Conservation (phyloP, 2,888 invertebrate genomes). For the Nomada fucata region DNA sequence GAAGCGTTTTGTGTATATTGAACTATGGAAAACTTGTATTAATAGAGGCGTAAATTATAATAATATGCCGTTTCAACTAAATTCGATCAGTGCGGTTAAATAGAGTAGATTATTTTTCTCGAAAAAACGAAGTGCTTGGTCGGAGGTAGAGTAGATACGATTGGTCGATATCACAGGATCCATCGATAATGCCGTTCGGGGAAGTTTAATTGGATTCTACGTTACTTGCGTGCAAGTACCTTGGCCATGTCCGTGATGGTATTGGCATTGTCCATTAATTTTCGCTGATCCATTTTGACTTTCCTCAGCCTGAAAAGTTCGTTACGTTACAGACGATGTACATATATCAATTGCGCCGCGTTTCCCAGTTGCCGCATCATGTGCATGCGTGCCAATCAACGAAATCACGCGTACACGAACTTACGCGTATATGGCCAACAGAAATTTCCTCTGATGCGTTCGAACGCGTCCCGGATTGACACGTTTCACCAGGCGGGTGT, state of each 20-base stretch:
- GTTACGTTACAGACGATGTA: not conserved
- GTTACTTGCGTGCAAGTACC: slow-evolving; percentile 85
- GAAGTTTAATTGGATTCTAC: slow-evolving; percentile 45
- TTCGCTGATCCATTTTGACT: slow-evolving; percentile 99
- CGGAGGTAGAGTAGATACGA: not conserved
- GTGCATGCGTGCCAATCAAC: not conserved
- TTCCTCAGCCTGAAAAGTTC: slow-evolving; percentile 93
- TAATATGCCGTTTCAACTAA: too few species aligned
- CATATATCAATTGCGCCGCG: not conserved
- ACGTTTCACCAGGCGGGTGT: slow-evolving; percentile 98
- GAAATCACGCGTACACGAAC: slow-evolving; percentile 81
- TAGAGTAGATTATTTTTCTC: slow-evolving; percentile 6
- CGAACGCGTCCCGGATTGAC: slow-evolving; percentile 98
- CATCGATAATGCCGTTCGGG: slow-evolving; percentile 2
- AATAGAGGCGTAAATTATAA: too few species aligned
- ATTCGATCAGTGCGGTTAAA: too few species aligned
- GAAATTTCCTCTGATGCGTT: slow-evolving; percentile 99
- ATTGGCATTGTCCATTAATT: slow-evolving; percentile 99
- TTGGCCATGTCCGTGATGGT: slow-evolving; percentile 99
- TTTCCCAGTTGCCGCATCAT: too few species aligned
- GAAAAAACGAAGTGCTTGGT: slow-evolving; percentile 23
- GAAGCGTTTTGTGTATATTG: too few species aligned
- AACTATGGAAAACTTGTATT: too few species aligned
- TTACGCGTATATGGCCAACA: slow-evolving; percentile 99
- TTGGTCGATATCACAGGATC: slow-evolving; percentile 10